Evolutionary conservation across 2,888 invertebrate genomes (phyloP).

Genomic region (Mylabris sibirica): DNA sequence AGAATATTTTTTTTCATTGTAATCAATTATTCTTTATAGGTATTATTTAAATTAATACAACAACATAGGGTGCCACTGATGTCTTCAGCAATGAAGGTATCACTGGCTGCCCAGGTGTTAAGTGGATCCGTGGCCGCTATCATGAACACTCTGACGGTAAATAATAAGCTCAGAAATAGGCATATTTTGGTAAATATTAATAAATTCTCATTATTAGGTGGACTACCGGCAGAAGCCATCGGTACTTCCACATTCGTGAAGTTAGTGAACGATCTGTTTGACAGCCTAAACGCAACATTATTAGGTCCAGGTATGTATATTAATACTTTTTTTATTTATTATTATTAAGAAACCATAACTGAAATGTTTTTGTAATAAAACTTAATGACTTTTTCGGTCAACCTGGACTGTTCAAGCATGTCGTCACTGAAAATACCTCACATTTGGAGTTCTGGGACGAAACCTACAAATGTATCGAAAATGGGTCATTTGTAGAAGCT

Average conservation of each 20-base stretch:
- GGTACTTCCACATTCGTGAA: constrained; percentile 4
- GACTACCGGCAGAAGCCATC: neutral
- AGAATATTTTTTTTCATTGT: too few species aligned
- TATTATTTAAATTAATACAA: too few species aligned
- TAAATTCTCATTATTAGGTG: neutral
- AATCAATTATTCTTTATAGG: too few species aligned
- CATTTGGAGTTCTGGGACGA: neutral
- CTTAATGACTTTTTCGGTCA: too few species aligned
- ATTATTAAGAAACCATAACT: too few species aligned
- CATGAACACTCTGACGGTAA: neutral
- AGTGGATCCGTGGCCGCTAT: too few species aligned
- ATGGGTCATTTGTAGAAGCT: neutral
- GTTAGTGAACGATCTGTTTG: neutral
- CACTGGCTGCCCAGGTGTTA: too few species aligned
- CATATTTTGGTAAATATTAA: neutral
- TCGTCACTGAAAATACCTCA: too few species aligned
- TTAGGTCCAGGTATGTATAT: neutral
- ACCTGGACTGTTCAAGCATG: neutral
- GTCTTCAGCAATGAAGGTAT: too few species aligned
- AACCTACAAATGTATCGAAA: neutral
- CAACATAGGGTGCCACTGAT: too few species aligned
- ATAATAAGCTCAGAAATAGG: neutral
- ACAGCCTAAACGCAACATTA: constrained; percentile 1
- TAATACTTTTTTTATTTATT: neutral
- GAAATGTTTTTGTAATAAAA: too few species aligned